Percentiles rank a stretch among this genome's conserved stretches.
Conservation (phyloP, 2,888 invertebrate species). For the Plagiodera versicolora region DNA sequence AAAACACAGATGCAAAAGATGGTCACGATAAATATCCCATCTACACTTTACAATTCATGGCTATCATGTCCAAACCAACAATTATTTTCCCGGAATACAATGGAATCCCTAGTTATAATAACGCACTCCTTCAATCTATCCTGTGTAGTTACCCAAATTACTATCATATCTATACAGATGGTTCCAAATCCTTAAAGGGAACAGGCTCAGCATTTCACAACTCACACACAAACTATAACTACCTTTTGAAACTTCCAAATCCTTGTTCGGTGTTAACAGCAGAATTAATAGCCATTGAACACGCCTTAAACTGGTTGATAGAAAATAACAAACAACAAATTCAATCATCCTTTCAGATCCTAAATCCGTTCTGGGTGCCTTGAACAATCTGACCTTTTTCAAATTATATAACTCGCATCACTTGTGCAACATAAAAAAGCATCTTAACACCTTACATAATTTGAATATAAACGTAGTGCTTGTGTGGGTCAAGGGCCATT, state of each 20-base stretch:
- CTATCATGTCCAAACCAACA: conserved; percentile 1
- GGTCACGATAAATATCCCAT: background rate
- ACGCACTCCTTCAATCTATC: conserved; percentile 4
- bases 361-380: background rate
- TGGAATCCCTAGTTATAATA: background rate
- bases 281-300: background rate
- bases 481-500: background rate
- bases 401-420: conserved; percentile 2
- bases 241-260: background rate
- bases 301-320: background rate
- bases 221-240: background rate
- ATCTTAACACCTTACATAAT: background rate
- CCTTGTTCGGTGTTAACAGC: background rate
- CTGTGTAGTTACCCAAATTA: background rate
- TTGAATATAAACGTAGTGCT: background rate
- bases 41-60: background rate
- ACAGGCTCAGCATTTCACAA: conserved; percentile 3
- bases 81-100: background rate
- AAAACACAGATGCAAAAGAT: background rate
- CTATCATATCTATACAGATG: conserved; percentile 1
- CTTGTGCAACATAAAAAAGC: conserved; percentile 2
- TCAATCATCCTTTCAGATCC: conserved; percentile 1
- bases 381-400: conserved; percentile 1
- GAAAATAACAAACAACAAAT: conserved; percentile 1
- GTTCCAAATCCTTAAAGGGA: conserved; percentile 1